Conservation (phyloP, 2,797 vertebrate genomes). For the Syngnathus acus region DNA sequence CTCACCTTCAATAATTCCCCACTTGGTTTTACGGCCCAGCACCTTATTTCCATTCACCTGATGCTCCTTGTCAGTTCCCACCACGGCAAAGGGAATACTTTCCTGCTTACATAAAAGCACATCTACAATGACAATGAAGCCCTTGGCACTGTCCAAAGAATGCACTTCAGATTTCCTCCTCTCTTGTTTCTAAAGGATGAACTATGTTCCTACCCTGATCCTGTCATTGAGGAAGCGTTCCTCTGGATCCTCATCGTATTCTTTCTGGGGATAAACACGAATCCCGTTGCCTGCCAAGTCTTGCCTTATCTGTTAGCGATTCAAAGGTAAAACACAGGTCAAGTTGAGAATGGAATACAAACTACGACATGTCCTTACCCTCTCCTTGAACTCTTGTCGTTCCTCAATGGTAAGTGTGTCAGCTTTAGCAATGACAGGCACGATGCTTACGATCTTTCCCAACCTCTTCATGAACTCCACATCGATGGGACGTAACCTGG, state of each 20-base stretch:
- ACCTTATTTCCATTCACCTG: constrained; percentile 87
- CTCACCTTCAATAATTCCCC: constrained; percentile 93
- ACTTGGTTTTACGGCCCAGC: constrained; percentile 91
- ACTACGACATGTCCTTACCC: constrained; percentile 61
- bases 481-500: constrained; percentile 87
- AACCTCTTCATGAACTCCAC: constrained; percentile 88
- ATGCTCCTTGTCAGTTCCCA: constrained; percentile 90
- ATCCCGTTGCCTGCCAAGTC: constrained; percentile 81
- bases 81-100: constrained; percentile 90
- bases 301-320: constrained; percentile 77
- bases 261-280: constrained; percentile 83
- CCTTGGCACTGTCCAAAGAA: not conserved
- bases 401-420: constrained; percentile 93
- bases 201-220: constrained; percentile 76
- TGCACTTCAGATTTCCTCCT: not conserved
- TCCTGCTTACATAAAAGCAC: constrained; percentile 63
- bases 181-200: not conserved
- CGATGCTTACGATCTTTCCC: constrained; percentile 86
- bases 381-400: constrained; percentile 82
- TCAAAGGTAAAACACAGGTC: constrained; percentile 9
- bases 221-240: constrained; percentile 79
- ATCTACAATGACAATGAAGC: not conserved
- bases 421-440: constrained; percentile 89
- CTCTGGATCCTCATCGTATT: constrained; percentile 81
- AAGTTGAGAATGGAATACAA: not conserved